phyloP scores from a whole-genome alignment of 2,888 invertebrate species.

The Anorthoa munda region DNA sequence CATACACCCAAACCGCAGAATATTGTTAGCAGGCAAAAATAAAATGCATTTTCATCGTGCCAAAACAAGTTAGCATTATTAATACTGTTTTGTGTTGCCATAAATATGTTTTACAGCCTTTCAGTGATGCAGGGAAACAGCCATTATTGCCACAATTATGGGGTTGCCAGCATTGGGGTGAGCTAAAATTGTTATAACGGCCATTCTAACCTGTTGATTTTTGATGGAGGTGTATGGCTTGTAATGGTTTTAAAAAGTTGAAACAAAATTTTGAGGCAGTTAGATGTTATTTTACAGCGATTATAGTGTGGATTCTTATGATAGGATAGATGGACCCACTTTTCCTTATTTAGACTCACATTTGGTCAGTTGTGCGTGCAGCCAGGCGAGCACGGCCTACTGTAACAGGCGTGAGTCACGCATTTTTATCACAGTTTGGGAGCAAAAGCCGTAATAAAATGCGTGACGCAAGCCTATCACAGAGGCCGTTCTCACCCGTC shows the following conservation, averaged over 20 bases:
- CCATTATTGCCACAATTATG: slow-evolving; percentile 64
- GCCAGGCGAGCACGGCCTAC: no score
- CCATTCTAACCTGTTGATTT: slow-evolving; percentile 57
- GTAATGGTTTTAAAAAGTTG: neutral
- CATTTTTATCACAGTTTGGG: no score
- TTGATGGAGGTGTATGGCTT: slow-evolving; percentile 2
- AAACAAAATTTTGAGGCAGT: neutral
- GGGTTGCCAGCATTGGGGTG: slow-evolving; percentile 47
- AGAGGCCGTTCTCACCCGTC: no score
- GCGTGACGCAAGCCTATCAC: no score
- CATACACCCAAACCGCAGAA: slow-evolving; percentile 1
- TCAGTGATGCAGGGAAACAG: slow-evolving; percentile 57
- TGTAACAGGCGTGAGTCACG: no score
- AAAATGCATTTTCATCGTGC: slow-evolving; percentile 17
- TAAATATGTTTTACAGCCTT: slow-evolving; percentile 66
- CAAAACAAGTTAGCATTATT: slow-evolving; percentile 53
- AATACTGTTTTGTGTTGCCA: slow-evolving; percentile 49
- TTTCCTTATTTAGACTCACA: no score
- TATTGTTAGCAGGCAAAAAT: slow-evolving; percentile 20
- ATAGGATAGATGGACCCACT: no score
- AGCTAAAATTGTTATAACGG: slow-evolving; percentile 46
- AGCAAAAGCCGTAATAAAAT: no score
- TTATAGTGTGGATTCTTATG: no score
- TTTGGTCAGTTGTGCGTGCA: no score
- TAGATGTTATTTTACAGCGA: neutral